Percentiles rank a stretch among this genome's conserved stretches.
Evolutionary conservation across 1,140 invertebrate genomes (phyloP).

Genomic region (Eriosoma lanigerum): DNA sequence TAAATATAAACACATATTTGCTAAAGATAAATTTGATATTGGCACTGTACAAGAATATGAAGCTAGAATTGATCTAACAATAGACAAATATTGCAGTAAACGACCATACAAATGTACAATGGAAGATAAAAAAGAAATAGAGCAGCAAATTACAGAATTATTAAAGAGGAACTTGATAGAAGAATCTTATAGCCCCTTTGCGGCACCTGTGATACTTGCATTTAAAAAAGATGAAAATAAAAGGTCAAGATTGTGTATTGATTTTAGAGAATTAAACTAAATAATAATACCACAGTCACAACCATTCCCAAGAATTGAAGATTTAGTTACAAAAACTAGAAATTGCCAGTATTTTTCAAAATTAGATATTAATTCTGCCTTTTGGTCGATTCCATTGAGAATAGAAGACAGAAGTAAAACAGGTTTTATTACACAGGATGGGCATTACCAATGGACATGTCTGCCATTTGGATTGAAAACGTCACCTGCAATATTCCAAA

Average conservation of each 20-base stretch:
- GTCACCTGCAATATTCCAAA: slow-evolving; percentile 60
- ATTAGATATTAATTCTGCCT: slow-evolving; percentile 59
- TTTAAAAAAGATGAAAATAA: slow-evolving; percentile 57
- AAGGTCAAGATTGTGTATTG: no score
- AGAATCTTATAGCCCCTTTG: slow-evolving; percentile 58
- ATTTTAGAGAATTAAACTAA: slow-evolving; percentile 58
- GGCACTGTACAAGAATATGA: no score
- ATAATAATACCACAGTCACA: slow-evolving; percentile 57
- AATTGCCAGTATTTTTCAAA: slow-evolving; percentile 57
- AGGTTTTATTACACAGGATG: no score
- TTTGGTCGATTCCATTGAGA: slow-evolving; percentile 58
- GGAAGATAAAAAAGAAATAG: no score
- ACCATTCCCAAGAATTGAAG: slow-evolving; percentile 58
- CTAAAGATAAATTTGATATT: no score
- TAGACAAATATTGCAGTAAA: no score
- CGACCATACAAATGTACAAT: no score
- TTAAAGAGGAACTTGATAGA: no score
- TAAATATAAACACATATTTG: no score
- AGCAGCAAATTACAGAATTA: no score
- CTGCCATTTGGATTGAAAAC: slow-evolving; percentile 57
- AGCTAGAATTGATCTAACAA: no score
- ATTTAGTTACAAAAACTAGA: slow-evolving; percentile 56
- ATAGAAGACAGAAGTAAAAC: slow-evolving; percentile 57
- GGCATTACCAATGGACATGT: slow-evolving; percentile 57
- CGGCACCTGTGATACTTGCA: slow-evolving; percentile 57